Evolutionary conservation across 2,888 invertebrate genomes (phyloP), one percentile per base, ranked within the genome.

Genomic region (Gastracanthus pulcherrimus): DNA sequence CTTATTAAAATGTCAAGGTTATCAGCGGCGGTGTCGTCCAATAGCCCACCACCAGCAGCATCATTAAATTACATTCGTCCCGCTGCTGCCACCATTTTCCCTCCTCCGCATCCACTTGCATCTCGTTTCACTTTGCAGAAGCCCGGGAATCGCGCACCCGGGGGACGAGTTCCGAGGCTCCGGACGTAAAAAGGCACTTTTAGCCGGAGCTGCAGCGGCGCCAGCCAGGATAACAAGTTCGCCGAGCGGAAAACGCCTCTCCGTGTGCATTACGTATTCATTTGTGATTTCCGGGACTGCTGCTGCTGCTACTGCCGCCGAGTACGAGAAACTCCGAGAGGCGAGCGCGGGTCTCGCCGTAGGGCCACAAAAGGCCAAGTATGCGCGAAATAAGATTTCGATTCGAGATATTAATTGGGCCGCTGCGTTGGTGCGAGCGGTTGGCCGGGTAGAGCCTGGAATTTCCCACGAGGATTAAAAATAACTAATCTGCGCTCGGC

Each of bases 331-430:
- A 74, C 72, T 74, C 72, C 19, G n/a, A n/a, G n/a, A n/a, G n/a
- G n/a, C n/a, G n/a, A n/a, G n/a, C n/a, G n/a, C n/a, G 11, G 0
- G 41, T 23, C 0, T 13, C 26, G 60, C 26, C 41, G 55, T 67
- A 80, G 71, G 71, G 72, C 78, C 58, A n/a, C 83, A 79, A 79
- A n/a, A 45, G 69, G 78, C 82, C 83, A 86, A 81, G 83, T 85
- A 84, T 86, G 84, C 86, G 82, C 87, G 86, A 88, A 89, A 90
- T 89, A 89, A 91, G 89, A 90, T 90, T 89, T 86, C 90, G 88
- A 91, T 90, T 88, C 85, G 84, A 79, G 85, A 87, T 87, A 90
- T 90, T 90, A 90, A 91, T 90, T 90, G 90, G 87, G 85, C 87
- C 82, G 31, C 60, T 34, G 48, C n/a, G n/a, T n/a, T n/a, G n/a